Percentiles rank a stretch among this genome's conserved stretches.
Evolutionary conservation across 2,797 vertebrate species (phyloP).

Genomic region (Enteromius paludinosus): DNA sequence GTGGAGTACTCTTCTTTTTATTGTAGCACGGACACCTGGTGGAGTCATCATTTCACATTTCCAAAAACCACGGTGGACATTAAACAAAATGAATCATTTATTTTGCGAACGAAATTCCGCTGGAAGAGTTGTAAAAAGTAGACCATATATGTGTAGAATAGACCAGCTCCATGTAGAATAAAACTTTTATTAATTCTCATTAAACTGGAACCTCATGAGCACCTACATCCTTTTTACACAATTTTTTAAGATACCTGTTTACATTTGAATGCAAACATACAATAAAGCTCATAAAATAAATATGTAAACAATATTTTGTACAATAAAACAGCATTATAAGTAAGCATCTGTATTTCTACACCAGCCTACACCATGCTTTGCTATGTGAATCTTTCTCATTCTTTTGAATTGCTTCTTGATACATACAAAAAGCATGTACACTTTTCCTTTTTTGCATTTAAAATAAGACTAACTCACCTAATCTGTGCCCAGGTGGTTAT

Average conservation of each 20-base stretch:
- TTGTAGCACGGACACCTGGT: neutral
- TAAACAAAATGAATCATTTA: neutral
- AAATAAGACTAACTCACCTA: conserved; percentile 8
- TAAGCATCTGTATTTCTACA: neutral
- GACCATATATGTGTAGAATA: neutral
- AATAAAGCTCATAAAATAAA: neutral
- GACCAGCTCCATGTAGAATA: neutral
- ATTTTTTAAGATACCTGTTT: neutral
- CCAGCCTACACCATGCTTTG: neutral
- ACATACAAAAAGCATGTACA: neutral
- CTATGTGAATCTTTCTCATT: neutral
- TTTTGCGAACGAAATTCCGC: neutral
- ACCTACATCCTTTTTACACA: neutral
- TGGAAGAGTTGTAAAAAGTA: neutral
- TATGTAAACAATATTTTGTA: neutral
- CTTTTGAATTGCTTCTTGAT: neutral
- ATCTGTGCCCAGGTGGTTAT: neutral
- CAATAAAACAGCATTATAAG: neutral
- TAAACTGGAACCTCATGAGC: neutral
- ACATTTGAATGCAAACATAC: neutral
- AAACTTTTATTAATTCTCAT: neutral
- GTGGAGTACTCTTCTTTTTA: neutral
- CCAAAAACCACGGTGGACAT: neutral
- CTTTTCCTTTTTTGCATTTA: neutral
- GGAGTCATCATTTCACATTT: too few species aligned